Base-by-base conservation (phyloP, 2,113 vertebrate species). In the Halcyon senegalensis region DNA sequence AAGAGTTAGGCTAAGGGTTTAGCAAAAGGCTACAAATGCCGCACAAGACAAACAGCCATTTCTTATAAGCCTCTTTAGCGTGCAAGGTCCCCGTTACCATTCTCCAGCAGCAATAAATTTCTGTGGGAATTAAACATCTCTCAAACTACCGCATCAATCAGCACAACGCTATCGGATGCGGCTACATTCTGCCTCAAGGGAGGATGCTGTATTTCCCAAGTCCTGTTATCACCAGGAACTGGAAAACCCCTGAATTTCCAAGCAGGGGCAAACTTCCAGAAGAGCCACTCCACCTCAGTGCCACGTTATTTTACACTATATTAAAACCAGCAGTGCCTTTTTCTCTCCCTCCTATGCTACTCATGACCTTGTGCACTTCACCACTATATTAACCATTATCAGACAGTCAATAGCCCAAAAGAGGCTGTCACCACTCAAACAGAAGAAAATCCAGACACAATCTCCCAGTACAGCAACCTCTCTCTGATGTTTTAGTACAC, bases 51-150 rank as follows among this genome's bases (percentile, higher is more conserved):
- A 93, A 89, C 15, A 79, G 84, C 58, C 10, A 8, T 64, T 69
- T 78, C 84, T 93, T 59, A 43, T 60, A 89, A 92, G 58, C 44
- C 62, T 89, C 62, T 95, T 94, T 64, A 82, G 33, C 0, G 13
- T 53, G 63, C 62, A 87, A 84, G 72, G 79, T 87, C 74, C 66
- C 67, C 53, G 79, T 60, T 89, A 73, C 18, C 53, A 69, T 68
- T 95, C 81, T 87, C 35, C 33, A 94, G 31, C 69, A 89, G 51
- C 62, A 92, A 74, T 95, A 92, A 84, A 93, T 87, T 96, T 87
- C 77, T 39, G 37, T 39, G 35, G 56, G 66, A 96, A 94, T 92
- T 92, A 94, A 94, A 74, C 58, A 25, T 76, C 74, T 53, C 59
- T 84, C 77, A 58, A 35, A 44, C 53, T 37, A 66, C 31, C 43